Evolutionary conservation across 2,888 invertebrate species (phyloP).

Genomic region (Spodoptera littoralis): DNA sequence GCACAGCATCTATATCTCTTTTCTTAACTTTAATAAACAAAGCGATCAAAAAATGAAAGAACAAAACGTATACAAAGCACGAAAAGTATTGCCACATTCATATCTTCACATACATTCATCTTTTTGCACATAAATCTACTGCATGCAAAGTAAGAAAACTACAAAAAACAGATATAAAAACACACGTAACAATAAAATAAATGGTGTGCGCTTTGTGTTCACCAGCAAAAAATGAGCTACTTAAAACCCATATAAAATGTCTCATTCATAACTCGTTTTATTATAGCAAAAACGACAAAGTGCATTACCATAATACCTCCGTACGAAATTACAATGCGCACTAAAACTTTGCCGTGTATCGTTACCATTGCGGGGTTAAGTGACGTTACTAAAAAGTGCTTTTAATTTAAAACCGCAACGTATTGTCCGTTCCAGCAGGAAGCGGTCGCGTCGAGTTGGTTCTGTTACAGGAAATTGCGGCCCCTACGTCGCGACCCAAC

Average conservation of each 20-base stretch:
- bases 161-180: constrained; percentile 9
- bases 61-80: too few species aligned
- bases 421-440: constrained; percentile 67
- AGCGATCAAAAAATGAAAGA: too few species aligned
- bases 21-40: too few species aligned
- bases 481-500: constrained; percentile 50
- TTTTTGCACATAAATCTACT: background rate
- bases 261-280: constrained; percentile 49
- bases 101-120: too few species aligned
- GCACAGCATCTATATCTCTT: too few species aligned
- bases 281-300: constrained; percentile 43
- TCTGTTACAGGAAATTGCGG: constrained; percentile 76
- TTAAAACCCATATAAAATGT: constrained; percentile 41
- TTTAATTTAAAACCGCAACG: constrained; percentile 68
- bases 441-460: constrained; percentile 61
- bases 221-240: constrained; percentile 22
- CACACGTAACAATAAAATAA: constrained; percentile 22
- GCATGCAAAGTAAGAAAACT: background rate
- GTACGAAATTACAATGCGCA: constrained; percentile 33
- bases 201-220: constrained; percentile 20
- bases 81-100: too few species aligned
- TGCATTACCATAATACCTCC: constrained; percentile 50
- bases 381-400: constrained; percentile 57
- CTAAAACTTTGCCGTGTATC: constrained; percentile 45
- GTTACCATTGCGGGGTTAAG: constrained; percentile 44